A percentile compares a stretch with the other conserved stretches of the same genome.
These are phyloP conservation scores for Mohoua ochrocephala DNA, from an alignment of 2,113 vertebrate species.

Conservation along the genomic window DNA sequence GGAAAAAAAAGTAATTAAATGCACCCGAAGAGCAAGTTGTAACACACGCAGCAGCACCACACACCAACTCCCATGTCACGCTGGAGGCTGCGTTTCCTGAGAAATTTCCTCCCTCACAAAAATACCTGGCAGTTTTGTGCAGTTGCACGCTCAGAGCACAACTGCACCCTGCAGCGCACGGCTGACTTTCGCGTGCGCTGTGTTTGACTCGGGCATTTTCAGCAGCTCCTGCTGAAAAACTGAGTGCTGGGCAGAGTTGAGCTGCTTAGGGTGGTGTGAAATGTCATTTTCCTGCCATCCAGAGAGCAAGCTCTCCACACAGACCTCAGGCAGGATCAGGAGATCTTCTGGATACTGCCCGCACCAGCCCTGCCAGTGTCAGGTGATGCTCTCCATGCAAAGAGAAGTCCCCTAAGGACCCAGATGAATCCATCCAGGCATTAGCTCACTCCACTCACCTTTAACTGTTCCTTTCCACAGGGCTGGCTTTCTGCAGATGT, in stretches of 20 bases:
- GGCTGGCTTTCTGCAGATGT: neutral
- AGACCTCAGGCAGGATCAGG: neutral
- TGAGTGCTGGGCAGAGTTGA: neutral
- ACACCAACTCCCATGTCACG: neutral
- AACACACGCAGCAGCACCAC: neutral
- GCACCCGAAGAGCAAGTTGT: neutral
- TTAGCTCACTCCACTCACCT: neutral
- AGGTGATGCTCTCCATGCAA: neutral
- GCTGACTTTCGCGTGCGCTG: rapidly evolving
- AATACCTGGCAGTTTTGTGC: neutral
- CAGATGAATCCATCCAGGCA: neutral
- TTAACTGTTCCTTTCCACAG: neutral
- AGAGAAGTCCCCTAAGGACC: neutral
- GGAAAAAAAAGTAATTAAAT: conserved; percentile 5
- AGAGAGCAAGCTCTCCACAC: neutral
- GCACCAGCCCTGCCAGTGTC: rapidly evolving
- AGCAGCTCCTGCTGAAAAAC: neutral
- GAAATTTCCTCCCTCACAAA: neutral
- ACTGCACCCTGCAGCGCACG: rapidly evolving
- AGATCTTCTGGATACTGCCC: rapidly evolving
- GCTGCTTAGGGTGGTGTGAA: neutral
- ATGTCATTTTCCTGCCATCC: neutral
- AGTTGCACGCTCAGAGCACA: neutral
- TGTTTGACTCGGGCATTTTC: neutral
- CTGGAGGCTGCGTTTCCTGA: neutral